phyloP scores from a whole-genome alignment of 37 sponge, comb jelly and placozoan species.

The Oopsacas minuta region DNA sequence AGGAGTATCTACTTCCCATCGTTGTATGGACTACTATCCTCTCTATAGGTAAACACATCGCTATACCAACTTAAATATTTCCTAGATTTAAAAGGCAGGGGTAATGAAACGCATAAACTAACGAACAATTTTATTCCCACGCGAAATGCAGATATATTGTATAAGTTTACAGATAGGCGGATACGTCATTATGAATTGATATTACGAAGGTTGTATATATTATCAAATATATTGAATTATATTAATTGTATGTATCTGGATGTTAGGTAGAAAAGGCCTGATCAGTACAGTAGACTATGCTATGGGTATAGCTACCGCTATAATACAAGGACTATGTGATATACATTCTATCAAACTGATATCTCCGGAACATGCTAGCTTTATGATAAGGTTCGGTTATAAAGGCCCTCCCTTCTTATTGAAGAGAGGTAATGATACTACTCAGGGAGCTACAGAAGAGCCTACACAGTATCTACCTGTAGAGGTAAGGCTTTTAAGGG shows the following conservation, averaged over 20 bases:
- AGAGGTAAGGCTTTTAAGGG: not conserved
- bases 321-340: not conserved
- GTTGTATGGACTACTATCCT: conserved; percentile 16
- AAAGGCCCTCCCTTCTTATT: not conserved
- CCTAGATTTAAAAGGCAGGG: no score
- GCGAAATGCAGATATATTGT: no score
- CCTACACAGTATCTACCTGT: conserved; percentile 13
- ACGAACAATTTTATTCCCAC: no score
- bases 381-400: not conserved
- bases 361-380: not conserved
- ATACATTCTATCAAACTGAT: not conserved
- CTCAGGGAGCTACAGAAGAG: not conserved
- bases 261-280: not conserved
- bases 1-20: not conserved
- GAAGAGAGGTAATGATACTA: not conserved
- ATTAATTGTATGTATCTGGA: no score
- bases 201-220: no score
- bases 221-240: no score
- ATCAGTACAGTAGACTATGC: conserved; percentile 3
- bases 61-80: no score
- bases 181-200: no score
- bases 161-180: no score
- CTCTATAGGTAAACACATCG: not conserved
- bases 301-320: conserved; percentile 4
- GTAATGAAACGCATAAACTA: no score